These are phyloP conservation scores for Spodoptera frugiperda DNA, from an alignment of 1,140 invertebrate genomes.

Conservation along the genomic window DNA sequence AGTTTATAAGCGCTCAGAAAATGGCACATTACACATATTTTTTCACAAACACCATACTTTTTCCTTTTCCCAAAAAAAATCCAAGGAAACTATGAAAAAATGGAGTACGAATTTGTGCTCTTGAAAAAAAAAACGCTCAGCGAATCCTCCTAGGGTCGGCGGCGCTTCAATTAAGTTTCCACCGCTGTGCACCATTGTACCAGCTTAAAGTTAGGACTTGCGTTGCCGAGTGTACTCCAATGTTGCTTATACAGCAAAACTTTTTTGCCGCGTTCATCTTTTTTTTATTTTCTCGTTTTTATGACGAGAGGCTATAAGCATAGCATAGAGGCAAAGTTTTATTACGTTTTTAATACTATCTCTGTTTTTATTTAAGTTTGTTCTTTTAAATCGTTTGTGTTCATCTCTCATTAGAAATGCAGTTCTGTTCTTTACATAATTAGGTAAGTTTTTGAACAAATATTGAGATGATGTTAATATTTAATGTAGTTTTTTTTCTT, in stretches of 20 bases:
- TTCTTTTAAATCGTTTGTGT: not conserved
- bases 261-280: conserved; percentile 20
- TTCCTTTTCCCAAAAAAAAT: too few relatives aligned
- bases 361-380: not conserved
- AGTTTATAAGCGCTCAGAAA: too few relatives aligned
- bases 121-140: conserved; percentile 28
- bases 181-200: conserved; percentile 41
- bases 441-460: not conserved
- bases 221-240: conserved; percentile 39
- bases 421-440: not conserved
- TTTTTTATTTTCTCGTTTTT: conserved; percentile 15
- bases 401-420: not conserved
- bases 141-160: conserved; percentile 11
- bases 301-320: not conserved
- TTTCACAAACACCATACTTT: too few relatives aligned
- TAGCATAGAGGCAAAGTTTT: conserved; percentile 36
- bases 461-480: too few relatives aligned
- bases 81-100: not conserved
- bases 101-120: not conserved
- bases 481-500: too few relatives aligned
- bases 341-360: conserved; percentile 5
- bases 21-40: too few relatives aligned
- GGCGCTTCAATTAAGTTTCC: conserved; percentile 45
- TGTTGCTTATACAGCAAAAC: conserved; percentile 21
- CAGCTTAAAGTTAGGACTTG: conserved; percentile 34